Conservation (phyloP, 2,113 vertebrate genomes). For the Gyps fulvus region DNA sequence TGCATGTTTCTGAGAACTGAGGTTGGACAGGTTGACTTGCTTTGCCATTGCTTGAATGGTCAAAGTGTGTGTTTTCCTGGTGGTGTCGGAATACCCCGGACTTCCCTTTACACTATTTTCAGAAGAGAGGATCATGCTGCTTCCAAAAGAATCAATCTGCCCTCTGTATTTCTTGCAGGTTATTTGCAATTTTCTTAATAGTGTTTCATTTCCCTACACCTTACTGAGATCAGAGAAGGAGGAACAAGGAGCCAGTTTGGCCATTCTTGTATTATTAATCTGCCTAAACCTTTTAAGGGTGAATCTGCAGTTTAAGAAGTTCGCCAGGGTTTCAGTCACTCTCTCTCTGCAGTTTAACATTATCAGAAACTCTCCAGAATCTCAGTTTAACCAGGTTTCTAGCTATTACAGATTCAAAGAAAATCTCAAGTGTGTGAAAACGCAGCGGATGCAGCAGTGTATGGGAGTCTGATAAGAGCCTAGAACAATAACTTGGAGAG, state of each 20-base stretch:
- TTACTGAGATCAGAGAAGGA: not conserved
- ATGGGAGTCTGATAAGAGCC: not conserved
- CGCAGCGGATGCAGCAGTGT: accelerated
- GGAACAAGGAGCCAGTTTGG: not conserved
- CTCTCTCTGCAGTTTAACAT: not conserved
- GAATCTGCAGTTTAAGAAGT: not conserved
- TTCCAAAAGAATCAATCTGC: not conserved
- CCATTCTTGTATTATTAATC: not conserved
- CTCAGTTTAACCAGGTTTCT: not conserved
- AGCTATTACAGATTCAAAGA: not conserved
- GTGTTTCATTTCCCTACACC: not conserved
- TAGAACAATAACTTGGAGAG: conserved; percentile 36
- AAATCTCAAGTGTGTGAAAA: not conserved
- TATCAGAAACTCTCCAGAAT: not conserved
- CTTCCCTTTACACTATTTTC: not conserved
- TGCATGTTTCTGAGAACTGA: accelerated
- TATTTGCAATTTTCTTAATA: not conserved
- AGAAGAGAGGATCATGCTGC: not conserved
- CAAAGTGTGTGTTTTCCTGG: not conserved
- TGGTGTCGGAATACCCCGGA: not conserved
- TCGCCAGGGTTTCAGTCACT: not conserved
- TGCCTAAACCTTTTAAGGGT: not conserved
- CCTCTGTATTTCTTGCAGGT: not conserved
- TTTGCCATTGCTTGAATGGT: not conserved
- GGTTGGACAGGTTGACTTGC: not conserved